Conservation (phyloP, 2,113 vertebrate genomes). For the Dromiciops gliroides region DNA sequence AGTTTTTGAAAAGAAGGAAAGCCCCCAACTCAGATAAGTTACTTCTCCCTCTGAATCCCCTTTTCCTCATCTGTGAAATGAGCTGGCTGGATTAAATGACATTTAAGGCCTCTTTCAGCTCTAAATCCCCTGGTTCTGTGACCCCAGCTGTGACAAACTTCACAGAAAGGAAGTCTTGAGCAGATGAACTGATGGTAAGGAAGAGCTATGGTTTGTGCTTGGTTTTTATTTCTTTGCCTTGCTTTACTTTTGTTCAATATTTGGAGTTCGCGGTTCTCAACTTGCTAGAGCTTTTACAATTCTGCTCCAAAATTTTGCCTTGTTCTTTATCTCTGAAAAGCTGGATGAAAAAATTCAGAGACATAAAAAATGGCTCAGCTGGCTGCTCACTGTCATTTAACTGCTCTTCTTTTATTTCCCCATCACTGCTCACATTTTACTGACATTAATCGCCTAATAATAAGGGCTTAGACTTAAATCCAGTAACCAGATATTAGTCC, state of each 20-base stretch:
- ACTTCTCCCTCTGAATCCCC: background rate
- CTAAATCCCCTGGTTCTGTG: background rate
- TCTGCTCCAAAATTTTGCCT: background rate
- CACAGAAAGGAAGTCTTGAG: background rate
- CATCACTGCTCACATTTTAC: background rate
- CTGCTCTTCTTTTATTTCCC: background rate
- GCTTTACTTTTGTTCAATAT: background rate
- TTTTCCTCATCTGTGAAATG: background rate
- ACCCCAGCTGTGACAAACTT: background rate
- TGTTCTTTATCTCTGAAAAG: background rate
- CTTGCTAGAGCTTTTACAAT: background rate
- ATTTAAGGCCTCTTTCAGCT: background rate
- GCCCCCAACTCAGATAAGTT: background rate
- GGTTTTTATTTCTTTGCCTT: background rate
- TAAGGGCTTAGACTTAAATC: background rate
- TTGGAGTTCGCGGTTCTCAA: background rate
- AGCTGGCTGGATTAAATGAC: background rate
- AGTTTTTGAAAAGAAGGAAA: background rate
- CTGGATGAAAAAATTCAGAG: background rate
- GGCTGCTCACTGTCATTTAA: background rate
- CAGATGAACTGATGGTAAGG: background rate
- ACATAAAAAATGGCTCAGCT: background rate
- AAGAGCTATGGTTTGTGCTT: background rate
- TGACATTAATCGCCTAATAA: background rate
- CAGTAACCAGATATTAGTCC: background rate